Evolutionary conservation across 1,140 invertebrate species (phyloP).

Genomic region (Bombus terrestris): DNA sequence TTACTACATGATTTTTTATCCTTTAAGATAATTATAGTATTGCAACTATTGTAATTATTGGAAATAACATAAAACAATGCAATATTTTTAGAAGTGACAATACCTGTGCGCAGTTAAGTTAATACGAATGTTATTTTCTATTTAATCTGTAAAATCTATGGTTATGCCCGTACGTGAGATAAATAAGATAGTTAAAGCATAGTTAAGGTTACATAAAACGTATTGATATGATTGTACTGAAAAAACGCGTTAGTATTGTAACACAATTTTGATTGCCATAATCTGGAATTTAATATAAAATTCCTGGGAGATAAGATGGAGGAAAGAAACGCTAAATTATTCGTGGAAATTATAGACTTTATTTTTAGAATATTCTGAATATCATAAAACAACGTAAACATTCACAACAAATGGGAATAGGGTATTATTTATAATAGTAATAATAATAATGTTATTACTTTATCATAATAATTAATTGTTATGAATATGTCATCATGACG

Average conservation of each 20-base stretch:
- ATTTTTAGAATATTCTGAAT: slow-evolving; percentile 77
- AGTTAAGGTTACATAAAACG: background rate
- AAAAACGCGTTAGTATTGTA: background rate
- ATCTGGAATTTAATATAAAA: background rate
- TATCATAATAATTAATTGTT: slow-evolving; percentile 73
- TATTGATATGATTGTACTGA: background rate
- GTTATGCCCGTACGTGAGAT: background rate
- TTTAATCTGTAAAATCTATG: background rate
- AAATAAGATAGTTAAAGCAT: background rate
- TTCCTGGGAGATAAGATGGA: background rate
- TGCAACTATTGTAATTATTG: too few species aligned
- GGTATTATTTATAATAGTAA: slow-evolving; percentile 71
- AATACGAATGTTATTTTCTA: background rate
- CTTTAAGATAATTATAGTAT: too few species aligned
- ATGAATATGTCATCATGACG: slow-evolving; percentile 68
- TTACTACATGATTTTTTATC: too few species aligned
- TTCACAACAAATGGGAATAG: slow-evolving; percentile 76
- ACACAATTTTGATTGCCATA: background rate
- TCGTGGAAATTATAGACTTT: slow-evolving; percentile 77
- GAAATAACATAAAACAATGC: too few species aligned
- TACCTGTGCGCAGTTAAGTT: background rate
- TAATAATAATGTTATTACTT: slow-evolving; percentile 74
- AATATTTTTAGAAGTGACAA: too few species aligned
- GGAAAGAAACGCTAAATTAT: background rate
- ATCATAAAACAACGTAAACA: slow-evolving; percentile 78